A percentile compares a stretch with the other conserved stretches of the same genome.
Evolutionary conservation across 2,797 vertebrate species (phyloP).

Genomic region (Eospalax fontanierii): DNA sequence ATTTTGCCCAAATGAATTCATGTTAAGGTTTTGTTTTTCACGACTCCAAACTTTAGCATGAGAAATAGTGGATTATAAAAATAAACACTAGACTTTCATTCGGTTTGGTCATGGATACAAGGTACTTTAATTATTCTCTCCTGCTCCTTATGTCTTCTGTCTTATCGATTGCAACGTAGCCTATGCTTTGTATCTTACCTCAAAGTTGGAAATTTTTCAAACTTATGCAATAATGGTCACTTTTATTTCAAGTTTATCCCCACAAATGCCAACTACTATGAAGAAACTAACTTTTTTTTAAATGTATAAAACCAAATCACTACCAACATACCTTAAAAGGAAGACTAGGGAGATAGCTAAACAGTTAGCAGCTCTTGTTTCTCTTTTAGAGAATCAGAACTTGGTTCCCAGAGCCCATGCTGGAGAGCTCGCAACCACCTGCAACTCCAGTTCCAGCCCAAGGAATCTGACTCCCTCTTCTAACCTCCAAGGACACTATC

Average conservation of each 20-base stretch:
- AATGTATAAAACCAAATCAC: background rate
- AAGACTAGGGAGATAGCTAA: too few relatives aligned
- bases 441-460: background rate
- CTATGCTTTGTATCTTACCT: background rate
- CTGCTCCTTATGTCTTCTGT: slow-evolving; percentile 34
- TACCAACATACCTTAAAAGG: background rate
- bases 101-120: slow-evolving; percentile 1
- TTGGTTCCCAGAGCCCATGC: background rate
- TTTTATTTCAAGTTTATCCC: slow-evolving; percentile 51
- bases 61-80: slow-evolving; percentile 58
- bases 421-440: background rate
- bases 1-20: slow-evolving; percentile 33
- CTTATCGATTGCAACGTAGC: background rate
- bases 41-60: background rate
- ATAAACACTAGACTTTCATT: slow-evolving; percentile 38
- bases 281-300: slow-evolving; percentile 16
- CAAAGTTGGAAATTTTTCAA: slow-evolving; percentile 30
- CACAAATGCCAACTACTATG: background rate
- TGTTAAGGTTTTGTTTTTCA: slow-evolving; percentile 36
- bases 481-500: background rate
- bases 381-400: too few relatives aligned
- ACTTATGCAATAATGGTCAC: background rate
- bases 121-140: slow-evolving; percentile 68
- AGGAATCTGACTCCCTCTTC: background rate
- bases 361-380: too few relatives aligned